A percentile compares a stretch with the other conserved stretches of the same genome.
phyloP scores from a whole-genome alignment of 1,140 invertebrate species.

The Rhynchophorus ferrugineus region DNA sequence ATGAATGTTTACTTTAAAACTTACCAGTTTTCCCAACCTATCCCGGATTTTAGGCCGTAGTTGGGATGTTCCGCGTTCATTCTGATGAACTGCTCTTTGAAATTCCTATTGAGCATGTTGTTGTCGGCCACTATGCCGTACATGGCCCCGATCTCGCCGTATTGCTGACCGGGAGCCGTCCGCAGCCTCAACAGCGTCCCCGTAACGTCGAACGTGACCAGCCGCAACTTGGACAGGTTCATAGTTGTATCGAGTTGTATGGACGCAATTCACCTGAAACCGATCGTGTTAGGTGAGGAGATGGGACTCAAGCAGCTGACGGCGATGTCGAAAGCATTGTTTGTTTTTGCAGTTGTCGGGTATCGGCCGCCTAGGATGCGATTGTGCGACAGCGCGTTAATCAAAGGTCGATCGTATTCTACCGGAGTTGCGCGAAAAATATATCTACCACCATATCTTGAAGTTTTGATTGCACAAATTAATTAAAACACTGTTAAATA shows the following conservation, averaged over 20 bases:
- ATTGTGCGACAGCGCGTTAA: too few relatives aligned
- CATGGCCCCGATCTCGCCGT: constrained; percentile 57
- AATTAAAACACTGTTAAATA: too few relatives aligned
- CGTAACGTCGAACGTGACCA: constrained; percentile 84
- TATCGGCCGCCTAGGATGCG: too few relatives aligned
- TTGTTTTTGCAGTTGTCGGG: neutral
- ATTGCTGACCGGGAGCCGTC: constrained; percentile 63
- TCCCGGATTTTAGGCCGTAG: constrained; percentile 60
- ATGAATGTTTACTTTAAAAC: neutral
- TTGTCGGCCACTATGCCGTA: constrained; percentile 59
- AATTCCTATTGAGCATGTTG: constrained; percentile 52
- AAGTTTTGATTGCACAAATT: too few relatives aligned
- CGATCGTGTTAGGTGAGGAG: too few relatives aligned
- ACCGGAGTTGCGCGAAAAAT: too few relatives aligned
- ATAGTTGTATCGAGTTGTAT: neutral
- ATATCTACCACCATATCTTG: too few relatives aligned
- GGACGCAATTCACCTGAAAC: too few relatives aligned
- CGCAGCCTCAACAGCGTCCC: constrained; percentile 71
- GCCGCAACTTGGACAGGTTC: constrained; percentile 41
- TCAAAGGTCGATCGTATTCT: too few relatives aligned
- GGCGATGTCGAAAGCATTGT: neutral
- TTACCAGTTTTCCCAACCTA: constrained; percentile 69
- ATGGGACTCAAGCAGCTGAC: too few relatives aligned
- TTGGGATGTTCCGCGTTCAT: constrained; percentile 67
- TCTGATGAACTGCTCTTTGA: constrained; percentile 53